phyloP scores from a whole-genome alignment of 2,888 invertebrate genomes.

The Corbicula japonica region DNA sequence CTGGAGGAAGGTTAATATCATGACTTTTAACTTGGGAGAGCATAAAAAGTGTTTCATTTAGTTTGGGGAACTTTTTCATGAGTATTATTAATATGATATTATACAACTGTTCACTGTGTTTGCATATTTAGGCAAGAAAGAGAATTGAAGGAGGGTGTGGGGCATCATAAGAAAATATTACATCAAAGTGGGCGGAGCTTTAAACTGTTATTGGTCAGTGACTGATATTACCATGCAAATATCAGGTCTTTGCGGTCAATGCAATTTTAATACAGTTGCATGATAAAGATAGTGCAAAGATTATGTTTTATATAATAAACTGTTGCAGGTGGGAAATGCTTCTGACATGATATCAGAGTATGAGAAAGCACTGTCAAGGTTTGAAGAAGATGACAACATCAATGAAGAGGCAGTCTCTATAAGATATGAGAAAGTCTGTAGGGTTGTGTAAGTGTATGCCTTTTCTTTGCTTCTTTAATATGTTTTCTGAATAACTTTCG shows the following conservation, averaged over 20 bases:
- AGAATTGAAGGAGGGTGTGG: too few relatives aligned
- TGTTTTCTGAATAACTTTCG: background rate
- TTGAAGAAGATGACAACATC: constrained; percentile 80
- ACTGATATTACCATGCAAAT: too few relatives aligned
- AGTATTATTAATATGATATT: background rate
- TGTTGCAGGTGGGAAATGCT: constrained; percentile 80
- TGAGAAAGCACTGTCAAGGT: constrained; percentile 77
- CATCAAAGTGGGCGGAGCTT: too few relatives aligned
- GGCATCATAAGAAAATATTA: too few relatives aligned
- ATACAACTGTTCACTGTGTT: too few relatives aligned
- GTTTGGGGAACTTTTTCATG: background rate
- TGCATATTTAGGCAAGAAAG: too few relatives aligned
- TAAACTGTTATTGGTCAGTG: too few relatives aligned
- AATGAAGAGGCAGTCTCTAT: constrained; percentile 83
- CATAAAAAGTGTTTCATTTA: background rate
- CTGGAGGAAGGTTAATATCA: constrained; percentile 83
- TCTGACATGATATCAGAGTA: constrained; percentile 82
- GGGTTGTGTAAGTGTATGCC: constrained; percentile 81
- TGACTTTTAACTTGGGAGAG: background rate
- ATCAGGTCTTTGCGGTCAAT: too few relatives aligned
- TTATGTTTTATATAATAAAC: background rate
- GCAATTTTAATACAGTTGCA: too few relatives aligned
- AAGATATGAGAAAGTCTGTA: constrained; percentile 84
- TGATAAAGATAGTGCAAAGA: too few relatives aligned
- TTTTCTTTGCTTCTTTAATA: background rate